Conservation (phyloP, 2,797 vertebrate genomes). For the Tokudaia tokunoshimensis region DNA sequence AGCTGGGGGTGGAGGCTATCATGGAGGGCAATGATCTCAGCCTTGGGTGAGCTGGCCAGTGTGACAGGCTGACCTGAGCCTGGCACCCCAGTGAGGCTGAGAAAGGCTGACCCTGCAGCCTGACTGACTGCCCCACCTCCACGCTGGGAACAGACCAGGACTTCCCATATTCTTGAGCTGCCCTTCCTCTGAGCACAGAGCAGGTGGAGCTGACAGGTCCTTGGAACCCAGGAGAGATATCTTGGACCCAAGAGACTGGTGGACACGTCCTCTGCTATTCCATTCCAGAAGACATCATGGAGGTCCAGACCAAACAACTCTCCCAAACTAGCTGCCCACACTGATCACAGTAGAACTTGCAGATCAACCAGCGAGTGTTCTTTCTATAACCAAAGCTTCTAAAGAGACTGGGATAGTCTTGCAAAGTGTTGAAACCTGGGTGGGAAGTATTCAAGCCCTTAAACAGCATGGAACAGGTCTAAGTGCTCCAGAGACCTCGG, state of each 20-base stretch:
- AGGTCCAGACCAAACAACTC: not conserved
- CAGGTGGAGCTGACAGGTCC: not conserved
- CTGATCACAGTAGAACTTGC: not conserved
- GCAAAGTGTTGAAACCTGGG: not conserved
- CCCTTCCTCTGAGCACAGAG: not conserved
- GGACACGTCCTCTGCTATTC: not conserved
- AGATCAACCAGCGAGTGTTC: not conserved
- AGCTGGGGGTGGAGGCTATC: conserved; percentile 81
- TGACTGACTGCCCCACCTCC: conserved; percentile 62
- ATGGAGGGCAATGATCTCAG: conserved; percentile 80
- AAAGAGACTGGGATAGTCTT: not conserved
- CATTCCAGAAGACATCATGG: not conserved
- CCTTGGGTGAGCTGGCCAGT: conserved; percentile 52
- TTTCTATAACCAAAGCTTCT: conserved; percentile 1
- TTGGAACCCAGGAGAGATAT: not conserved
- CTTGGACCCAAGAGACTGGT: not conserved
- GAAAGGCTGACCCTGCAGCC: conserved; percentile 57
- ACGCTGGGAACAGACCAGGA: not conserved
- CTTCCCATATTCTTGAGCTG: conserved; percentile 23
- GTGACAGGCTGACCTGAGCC: conserved; percentile 72
- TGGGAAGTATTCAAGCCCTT: not conserved
- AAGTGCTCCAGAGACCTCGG: not conserved
- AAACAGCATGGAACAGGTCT: not conserved
- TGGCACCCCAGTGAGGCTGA: conserved; percentile 65
- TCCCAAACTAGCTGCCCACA: not conserved